phyloP scores from a whole-genome alignment of 2,113 vertebrate species.

The Siniperca chuatsi region DNA sequence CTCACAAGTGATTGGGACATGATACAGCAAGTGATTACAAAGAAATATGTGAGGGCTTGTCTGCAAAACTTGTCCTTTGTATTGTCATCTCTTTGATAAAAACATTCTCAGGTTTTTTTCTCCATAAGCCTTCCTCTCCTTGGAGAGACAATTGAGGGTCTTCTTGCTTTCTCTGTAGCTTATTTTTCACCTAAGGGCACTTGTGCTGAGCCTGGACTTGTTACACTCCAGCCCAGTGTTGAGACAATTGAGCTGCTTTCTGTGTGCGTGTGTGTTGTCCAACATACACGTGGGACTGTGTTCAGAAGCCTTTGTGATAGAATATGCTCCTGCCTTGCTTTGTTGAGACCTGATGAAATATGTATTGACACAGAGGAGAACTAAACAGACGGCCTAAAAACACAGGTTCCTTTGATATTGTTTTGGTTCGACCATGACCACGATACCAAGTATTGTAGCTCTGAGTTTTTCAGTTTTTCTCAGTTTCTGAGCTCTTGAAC shows the following conservation, averaged over 20 bases:
- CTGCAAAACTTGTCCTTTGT: constrained; percentile 65
- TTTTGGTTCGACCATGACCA: constrained; percentile 63
- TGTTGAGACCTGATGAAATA: constrained; percentile 75
- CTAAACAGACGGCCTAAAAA: constrained; percentile 72
- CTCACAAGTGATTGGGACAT: constrained; percentile 2
- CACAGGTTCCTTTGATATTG: constrained; percentile 74
- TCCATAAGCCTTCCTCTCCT: constrained; percentile 75
- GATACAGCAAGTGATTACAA: constrained; percentile 24
- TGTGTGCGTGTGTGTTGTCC: constrained; percentile 64
- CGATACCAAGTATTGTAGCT: constrained; percentile 35
- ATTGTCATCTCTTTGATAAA: constrained; percentile 66
- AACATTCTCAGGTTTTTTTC: constrained; percentile 51
- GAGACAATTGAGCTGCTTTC: constrained; percentile 73
- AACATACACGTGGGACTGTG: constrained; percentile 64
- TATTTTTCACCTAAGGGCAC: constrained; percentile 78
- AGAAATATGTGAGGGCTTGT: constrained; percentile 34
- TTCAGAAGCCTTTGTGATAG: constrained; percentile 79
- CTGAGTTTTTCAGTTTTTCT: constrained; percentile 40
- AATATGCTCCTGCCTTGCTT: constrained; percentile 77
- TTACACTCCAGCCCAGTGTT: constrained; percentile 53
- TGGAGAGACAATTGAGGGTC: constrained; percentile 79
- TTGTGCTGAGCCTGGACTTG: constrained; percentile 68
- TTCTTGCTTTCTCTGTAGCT: constrained; percentile 66
- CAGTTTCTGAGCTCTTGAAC: constrained; percentile 45
- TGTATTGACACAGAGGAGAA: constrained; percentile 68